These are phyloP conservation scores for Mionectes macconnelli DNA, from an alignment of 2,113 vertebrate genomes.

Conservation along the genomic window DNA sequence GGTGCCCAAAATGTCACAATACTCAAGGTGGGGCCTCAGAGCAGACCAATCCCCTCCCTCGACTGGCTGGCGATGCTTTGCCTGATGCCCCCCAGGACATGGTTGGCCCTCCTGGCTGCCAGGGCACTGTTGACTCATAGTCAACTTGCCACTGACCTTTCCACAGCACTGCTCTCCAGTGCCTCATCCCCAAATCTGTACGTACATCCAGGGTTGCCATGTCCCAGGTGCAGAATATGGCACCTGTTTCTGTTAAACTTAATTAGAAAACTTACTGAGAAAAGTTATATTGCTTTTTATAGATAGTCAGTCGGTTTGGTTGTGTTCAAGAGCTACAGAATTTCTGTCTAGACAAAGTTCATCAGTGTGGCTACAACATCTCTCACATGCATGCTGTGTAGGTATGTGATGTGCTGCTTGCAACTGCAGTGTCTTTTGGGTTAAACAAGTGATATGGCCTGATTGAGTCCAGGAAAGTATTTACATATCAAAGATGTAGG, in stretches of 20 bases:
- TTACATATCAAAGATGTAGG: not conserved
- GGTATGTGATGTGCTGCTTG: not conserved
- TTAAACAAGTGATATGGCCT: not conserved
- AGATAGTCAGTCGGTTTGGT: not conserved
- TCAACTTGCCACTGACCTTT: fast-evolving
- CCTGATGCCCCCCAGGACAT: fast-evolving
- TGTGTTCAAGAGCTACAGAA: not conserved
- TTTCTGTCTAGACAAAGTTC: not conserved
- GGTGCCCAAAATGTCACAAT: not conserved
- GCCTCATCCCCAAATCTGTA: fast-evolving
- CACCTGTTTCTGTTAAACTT: not conserved
- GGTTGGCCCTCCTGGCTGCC: not conserved
- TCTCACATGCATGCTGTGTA: not conserved
- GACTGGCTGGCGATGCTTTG: fast-evolving
- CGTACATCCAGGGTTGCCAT: not conserved
- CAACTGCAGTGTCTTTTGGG: not conserved
- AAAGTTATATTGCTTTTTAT: not conserved
- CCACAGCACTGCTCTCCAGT: not conserved
- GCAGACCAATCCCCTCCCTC: not conserved
- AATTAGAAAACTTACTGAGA: not conserved
- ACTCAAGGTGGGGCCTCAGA: fast-evolving
- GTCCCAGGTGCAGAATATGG: not conserved
- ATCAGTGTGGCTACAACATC: not conserved
- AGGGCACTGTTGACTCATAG: not conserved
- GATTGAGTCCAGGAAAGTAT: not conserved